phyloP scores from a whole-genome alignment of 2,888 invertebrate species.

The Gandaritis pyraliata region DNA sequence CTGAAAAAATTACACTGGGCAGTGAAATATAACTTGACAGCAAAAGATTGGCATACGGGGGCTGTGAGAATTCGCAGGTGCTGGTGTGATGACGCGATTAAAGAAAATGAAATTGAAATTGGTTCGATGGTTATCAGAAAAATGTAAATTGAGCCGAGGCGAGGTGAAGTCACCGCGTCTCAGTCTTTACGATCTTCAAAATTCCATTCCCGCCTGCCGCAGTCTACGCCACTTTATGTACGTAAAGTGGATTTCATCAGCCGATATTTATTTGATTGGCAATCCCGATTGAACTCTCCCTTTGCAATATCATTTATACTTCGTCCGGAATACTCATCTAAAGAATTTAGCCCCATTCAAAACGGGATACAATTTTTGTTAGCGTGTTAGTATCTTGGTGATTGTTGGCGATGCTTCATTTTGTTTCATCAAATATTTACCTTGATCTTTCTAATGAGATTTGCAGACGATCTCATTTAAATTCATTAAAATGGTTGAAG shows the following conservation, averaged over 20 bases:
- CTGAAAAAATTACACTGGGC: too few relatives aligned
- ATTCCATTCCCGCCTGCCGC: conserved; percentile 46
- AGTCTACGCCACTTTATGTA: conserved; percentile 45
- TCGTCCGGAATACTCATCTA: conserved; percentile 30
- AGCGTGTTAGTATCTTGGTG: conserved; percentile 27
- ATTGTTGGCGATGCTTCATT: conserved; percentile 19
- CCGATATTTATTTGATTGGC: conserved; percentile 55
- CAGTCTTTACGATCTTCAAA: conserved; percentile 52
- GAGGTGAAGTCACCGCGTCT: conserved; percentile 26
- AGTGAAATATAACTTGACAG: too few relatives aligned
- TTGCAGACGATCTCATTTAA: neutral
- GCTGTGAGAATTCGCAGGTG: neutral
- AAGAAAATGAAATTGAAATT: conserved; percentile 49
- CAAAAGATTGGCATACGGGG: too few relatives aligned
- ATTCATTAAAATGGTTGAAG: neutral
- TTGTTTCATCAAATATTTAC: conserved; percentile 13
- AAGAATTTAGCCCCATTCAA: conserved; percentile 33
- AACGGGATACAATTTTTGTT: conserved; percentile 39
- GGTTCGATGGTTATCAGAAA: conserved; percentile 46
- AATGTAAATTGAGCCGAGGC: conserved; percentile 43
- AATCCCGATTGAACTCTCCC: conserved; percentile 48
- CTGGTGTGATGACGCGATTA: conserved; percentile 28
- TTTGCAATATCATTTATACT: conserved; percentile 48
- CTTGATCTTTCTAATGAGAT: conserved; percentile 10
- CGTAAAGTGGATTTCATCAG: conserved; percentile 49